Percentiles rank a stretch among this genome's conserved stretches.
These are phyloP conservation scores for Rallus crepitans DNA, from an alignment of 2,797 vertebrate species.

Conservation along the genomic window DNA sequence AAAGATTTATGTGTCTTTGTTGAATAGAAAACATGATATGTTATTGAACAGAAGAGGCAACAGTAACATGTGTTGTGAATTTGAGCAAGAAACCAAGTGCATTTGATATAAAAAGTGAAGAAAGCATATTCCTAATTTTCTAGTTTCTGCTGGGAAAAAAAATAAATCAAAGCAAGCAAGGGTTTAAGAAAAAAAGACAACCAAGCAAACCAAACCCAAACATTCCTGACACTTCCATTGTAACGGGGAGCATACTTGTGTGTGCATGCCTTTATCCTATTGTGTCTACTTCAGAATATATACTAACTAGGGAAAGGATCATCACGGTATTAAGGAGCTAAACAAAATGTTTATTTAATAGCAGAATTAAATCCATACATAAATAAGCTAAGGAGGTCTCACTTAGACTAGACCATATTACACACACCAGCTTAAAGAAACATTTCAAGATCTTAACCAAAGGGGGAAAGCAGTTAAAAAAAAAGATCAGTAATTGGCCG, in stretches of 20 bases:
- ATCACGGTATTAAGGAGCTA: background rate
- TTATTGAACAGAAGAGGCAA: background rate
- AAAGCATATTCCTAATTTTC: background rate
- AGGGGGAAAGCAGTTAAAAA: conserved; percentile 9
- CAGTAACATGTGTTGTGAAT: background rate
- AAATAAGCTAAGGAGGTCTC: background rate
- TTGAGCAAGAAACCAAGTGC: background rate
- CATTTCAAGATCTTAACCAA: conserved; percentile 45
- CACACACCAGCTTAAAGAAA: conserved; percentile 6
- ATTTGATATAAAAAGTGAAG: background rate
- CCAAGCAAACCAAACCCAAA: too few relatives aligned
- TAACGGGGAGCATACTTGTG: background rate
- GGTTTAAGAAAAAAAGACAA: background rate
- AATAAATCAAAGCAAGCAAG: background rate
- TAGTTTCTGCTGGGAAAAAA: background rate
- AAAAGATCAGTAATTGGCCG: background rate
- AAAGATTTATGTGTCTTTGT: background rate
- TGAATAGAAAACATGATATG: background rate
- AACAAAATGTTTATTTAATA: conserved; percentile 11
- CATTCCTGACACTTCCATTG: background rate
- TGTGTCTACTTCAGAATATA: background rate
- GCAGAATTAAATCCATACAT: background rate
- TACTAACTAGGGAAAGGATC: background rate
- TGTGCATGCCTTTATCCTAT: background rate
- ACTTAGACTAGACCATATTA: background rate